Conservation (phyloP, 2,113 vertebrate species). For the Nettapus auritus region DNA sequence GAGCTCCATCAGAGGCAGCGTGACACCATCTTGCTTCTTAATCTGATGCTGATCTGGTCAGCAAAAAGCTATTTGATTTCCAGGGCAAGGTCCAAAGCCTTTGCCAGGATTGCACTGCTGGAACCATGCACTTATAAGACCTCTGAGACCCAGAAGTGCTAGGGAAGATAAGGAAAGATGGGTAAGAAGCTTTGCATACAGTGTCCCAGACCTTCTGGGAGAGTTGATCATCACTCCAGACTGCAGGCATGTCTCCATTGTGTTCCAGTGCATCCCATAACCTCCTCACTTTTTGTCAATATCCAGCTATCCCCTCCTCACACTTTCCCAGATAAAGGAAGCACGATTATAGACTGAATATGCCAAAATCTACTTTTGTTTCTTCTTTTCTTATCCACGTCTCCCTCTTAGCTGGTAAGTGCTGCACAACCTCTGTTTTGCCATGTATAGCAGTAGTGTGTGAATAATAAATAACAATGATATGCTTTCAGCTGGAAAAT, state of each 20-base stretch:
- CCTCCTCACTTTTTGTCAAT: neutral
- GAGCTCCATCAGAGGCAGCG: neutral
- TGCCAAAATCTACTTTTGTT: neutral
- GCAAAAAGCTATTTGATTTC: neutral
- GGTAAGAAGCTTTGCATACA: neutral
- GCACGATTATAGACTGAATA: neutral
- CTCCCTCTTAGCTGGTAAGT: neutral
- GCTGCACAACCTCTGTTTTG: neutral
- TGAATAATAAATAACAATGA: constrained; percentile 55
- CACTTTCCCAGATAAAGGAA: neutral
- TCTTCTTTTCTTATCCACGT: neutral
- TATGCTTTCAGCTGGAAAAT: constrained; percentile 57
- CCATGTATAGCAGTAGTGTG: constrained; percentile 2
- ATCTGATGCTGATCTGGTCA: neutral
- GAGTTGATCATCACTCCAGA: neutral
- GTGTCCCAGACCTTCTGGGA: neutral
- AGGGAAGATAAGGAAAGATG: neutral
- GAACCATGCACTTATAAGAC: neutral
- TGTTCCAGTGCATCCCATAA: neutral
- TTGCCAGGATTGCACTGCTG: neutral
- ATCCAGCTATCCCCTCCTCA: neutral
- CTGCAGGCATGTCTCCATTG: neutral
- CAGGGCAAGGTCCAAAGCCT: neutral
- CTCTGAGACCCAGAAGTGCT: neutral
- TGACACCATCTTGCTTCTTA: neutral